Evolutionary conservation across 2,888 invertebrate genomes (phyloP), one percentile per base, ranked within the genome.

Genomic region (Zeuzera pyrina): DNA sequence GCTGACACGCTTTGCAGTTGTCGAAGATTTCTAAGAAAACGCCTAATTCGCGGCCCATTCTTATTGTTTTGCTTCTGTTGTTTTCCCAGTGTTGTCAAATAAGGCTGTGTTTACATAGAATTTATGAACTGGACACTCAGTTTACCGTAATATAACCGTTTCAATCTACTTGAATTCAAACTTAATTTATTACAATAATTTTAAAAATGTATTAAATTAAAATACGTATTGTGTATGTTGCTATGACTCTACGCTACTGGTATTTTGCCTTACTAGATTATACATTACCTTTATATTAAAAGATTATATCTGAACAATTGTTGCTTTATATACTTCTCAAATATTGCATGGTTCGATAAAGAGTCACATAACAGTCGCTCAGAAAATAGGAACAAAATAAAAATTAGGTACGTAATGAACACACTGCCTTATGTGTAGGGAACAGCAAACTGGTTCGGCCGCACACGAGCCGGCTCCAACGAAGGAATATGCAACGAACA

Each of bases 401-500:
- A 72, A 64, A 63, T 54, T 57, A 46, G 50, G 51, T 61, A n/a
- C n/a, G 54, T 69, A 65, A 63, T 68, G 65, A 62, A 57, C 59
- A 61, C 61, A 49, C 63, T 61, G 67, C 67, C 68, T 70, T 67
- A 71, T 59, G 55, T 52, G 52, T 56, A 62, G 63, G 68, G 68
- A 64, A 61, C 65, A 57, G 55, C 50, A 72, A 83, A 83, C 83
- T 62, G 79, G 83, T 78, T 83, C 72, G 60, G 59, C 58, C 64
- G 71, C 81, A 81, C 78, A 78, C 77, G 69, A 83, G 70, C 65
- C 71, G 59, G 62, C 68, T 63, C 63, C 61, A 57, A 47, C 56
- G 63, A 58, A 72, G 74, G 72, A 68, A 69, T 74, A 77, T 74
- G 77, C 79, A 76, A 76, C 65, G 57, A 79, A 72, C 73, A 83